Percentiles rank a stretch among this genome's conserved stretches.
Conservation (phyloP, 2,888 invertebrate species). For the Periphyllus acericola region DNA sequence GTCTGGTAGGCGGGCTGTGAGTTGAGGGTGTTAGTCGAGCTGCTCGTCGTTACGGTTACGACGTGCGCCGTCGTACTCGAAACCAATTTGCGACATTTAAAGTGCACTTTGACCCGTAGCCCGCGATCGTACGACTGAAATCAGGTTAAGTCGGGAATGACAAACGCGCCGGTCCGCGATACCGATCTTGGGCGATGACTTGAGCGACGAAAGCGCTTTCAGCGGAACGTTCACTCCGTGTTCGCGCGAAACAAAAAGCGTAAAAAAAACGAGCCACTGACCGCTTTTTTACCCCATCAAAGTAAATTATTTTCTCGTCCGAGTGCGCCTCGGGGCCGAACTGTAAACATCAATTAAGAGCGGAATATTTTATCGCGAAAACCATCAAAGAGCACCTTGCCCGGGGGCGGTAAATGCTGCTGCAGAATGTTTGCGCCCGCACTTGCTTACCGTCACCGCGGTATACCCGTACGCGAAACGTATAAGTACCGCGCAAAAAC, state of each 20-base stretch:
- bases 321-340: background rate
- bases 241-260: too few species aligned
- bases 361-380: conserved; percentile 32
- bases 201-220: background rate
- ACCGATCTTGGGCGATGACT: background rate
- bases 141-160: background rate
- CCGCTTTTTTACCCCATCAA: background rate
- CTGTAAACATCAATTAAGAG: conserved; percentile 32
- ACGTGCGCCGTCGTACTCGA: too few species aligned
- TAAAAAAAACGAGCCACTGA: background rate
- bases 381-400: conserved; percentile 6
- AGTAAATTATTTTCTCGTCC: background rate
- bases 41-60: too few species aligned
- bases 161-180: background rate
- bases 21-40: too few species aligned
- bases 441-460: background rate
- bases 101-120: background rate
- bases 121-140: background rate
- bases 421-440: background rate
- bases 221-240: background rate
- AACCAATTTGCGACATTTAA: background rate
- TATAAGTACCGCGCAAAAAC: background rate
- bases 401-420: background rate
- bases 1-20: too few species aligned
- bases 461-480: background rate